These are phyloP conservation scores for Phyllopteryx taeniolatus DNA, from an alignment of 2,113 vertebrate species.

Conservation along the genomic window DNA sequence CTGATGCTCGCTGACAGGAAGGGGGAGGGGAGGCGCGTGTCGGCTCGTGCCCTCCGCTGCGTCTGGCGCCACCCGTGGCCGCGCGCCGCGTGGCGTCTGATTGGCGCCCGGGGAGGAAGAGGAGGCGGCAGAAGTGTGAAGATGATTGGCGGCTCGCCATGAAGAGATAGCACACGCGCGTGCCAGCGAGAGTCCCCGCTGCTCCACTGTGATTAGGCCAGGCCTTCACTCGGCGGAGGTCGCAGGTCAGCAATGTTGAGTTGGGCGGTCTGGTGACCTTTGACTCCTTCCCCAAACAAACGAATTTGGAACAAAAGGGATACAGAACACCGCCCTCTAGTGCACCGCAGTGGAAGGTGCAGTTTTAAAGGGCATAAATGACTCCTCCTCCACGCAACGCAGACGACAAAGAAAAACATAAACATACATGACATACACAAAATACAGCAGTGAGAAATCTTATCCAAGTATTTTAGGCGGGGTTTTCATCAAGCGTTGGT, in stretches of 20 bases:
- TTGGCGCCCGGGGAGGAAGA: slow-evolving; percentile 75
- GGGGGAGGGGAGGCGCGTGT: slow-evolving; percentile 26
- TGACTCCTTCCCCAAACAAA: neutral
- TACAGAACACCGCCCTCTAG: neutral
- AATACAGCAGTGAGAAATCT: neutral
- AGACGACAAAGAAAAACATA: neutral
- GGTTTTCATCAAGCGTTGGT: slow-evolving; percentile 44
- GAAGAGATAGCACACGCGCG: neutral
- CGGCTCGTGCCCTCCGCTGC: slow-evolving; percentile 48
- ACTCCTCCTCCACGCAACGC: neutral
- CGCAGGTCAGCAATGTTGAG: neutral
- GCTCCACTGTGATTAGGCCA: neutral
- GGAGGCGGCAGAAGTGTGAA: slow-evolving; percentile 68
- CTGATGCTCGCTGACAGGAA: slow-evolving; percentile 38
- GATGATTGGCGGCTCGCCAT: slow-evolving; percentile 76
- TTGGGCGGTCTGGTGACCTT: neutral
- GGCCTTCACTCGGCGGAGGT: neutral
- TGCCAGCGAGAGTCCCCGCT: neutral
- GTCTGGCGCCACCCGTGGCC: slow-evolving; percentile 43
- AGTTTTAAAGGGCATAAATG: neutral
- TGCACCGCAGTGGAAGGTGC: neutral
- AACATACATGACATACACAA: neutral
- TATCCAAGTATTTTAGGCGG: accelerated
- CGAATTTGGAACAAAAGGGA: neutral
- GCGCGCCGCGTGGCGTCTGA: slow-evolving; percentile 46